Base-by-base conservation (phyloP, 2,888 invertebrate genomes). In the Tipula helvola region DNA sequence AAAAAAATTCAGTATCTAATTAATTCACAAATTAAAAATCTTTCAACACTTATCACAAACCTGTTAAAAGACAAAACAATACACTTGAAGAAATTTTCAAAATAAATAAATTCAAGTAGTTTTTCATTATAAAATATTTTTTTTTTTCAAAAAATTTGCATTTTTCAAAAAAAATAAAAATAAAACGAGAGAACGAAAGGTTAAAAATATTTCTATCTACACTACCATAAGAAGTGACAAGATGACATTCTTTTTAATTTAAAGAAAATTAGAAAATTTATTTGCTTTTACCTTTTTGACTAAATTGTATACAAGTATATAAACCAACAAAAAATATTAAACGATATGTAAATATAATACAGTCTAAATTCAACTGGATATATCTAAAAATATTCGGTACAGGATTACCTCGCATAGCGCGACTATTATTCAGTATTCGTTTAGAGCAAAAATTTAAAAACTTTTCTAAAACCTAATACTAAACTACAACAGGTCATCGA, bases 161-260 rank as follows among this genome's bases (percentile, higher is more conserved):
- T 71, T 71, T 71, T 12, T 28, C 71, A 7, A 71, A 71, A 71
- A 5, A 52, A 47, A 10, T 10, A 47, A 47, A 12, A 57, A 71
- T 28, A n/a, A 71, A 71, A 71, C 28, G 71, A 71, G 28, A 71
- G 71, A 71, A 71, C 28, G 71, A 71, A 71, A 71, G 71, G 71
- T 71, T 71, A 71, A 71, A 71, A 71, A 10, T 71, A 71, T 71
- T 71, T 71, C 28, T 71, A 71, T 28, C 28, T 3, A 28, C 13
- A 28, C 16, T 71, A 71, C 5, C 28, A 28, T 12, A 71, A 71
- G 28, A 71, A 71, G 71, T 71, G 71, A 71, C 71, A 71, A 71
- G 71, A 71, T 71, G 71, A 71, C 71, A 71, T 71, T 71, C 71
- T 71, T 71, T 71, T 71, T 71, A 71, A 71, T 71, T 71, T 71